A percentile compares a stretch with the other conserved stretches of the same genome.
These are phyloP conservation scores for Melolontha melolontha DNA, from an alignment of 2,888 invertebrate species.

Conservation along the genomic window DNA sequence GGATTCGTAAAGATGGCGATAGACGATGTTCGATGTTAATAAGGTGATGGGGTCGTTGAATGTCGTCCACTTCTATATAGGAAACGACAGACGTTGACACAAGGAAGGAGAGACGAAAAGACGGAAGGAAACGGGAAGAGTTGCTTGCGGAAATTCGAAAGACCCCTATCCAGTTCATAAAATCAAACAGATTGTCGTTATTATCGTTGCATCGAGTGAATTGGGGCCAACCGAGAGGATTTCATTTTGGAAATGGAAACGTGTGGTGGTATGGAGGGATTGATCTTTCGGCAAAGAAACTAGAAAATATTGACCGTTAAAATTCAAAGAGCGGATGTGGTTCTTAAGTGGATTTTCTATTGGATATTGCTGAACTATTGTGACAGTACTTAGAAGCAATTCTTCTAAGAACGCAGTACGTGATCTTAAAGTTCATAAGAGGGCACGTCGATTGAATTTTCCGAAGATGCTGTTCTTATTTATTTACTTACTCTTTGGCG, in stretches of 20 bases:
- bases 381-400: neutral
- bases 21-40: constrained; percentile 4
- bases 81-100: constrained; percentile 8
- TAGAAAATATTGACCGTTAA: constrained; percentile 31
- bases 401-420: neutral
- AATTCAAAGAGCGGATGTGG: constrained; percentile 22
- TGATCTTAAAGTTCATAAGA: constrained; percentile 3
- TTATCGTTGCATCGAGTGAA: constrained; percentile 27
- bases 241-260: constrained; percentile 32
- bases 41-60: constrained; percentile 12
- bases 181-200: constrained; percentile 36
- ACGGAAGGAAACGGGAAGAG: constrained; percentile 22
- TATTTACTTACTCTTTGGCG: neutral
- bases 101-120: neutral
- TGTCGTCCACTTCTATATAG: constrained; percentile 12
- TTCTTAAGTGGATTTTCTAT: constrained; percentile 30
- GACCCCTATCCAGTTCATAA: constrained; percentile 22
- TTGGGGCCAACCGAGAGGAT: constrained; percentile 17
- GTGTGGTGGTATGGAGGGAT: neutral
- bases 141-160: constrained; percentile 21
- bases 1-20: neutral
- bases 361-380: constrained; percentile 13
- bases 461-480: no score
- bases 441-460: no score
- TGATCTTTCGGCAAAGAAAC: constrained; percentile 15